Evolutionary conservation across 2,113 vertebrate genomes (phyloP).

Genomic region (Clupea harengus): DNA sequence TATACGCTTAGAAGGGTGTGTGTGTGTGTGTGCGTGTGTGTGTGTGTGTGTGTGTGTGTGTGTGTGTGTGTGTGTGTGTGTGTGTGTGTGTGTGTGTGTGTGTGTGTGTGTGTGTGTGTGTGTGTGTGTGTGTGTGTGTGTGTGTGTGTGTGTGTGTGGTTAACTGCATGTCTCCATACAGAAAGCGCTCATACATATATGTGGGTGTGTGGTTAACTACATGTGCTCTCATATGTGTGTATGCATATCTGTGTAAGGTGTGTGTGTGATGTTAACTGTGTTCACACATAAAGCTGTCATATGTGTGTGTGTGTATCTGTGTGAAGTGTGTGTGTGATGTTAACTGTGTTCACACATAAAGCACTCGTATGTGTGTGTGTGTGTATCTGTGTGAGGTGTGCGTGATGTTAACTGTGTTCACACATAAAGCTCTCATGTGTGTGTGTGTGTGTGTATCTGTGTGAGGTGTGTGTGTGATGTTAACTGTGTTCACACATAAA

Average conservation of each 20-base stretch:
- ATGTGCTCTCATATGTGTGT: no score
- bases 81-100: neutral
- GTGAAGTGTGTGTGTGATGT: no score
- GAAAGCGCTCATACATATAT: neutral
- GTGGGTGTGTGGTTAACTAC: neutral
- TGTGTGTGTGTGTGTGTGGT: neutral
- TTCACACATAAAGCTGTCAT: neutral
- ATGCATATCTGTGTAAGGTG: no score
- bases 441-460: neutral
- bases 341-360: conserved; percentile 1
- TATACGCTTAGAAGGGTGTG: neutral
- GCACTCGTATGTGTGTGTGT: neutral
- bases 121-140: conserved; percentile 8
- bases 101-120: conserved; percentile 18
- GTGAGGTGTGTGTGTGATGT: no score
- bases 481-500: no score
- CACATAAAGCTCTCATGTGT: neutral
- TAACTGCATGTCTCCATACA: neutral
- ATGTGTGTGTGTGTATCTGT: neutral
- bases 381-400: no score
- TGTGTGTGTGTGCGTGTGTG: neutral
- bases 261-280: no score
- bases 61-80: neutral
- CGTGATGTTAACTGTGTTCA: neutral
- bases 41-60: neutral